These are phyloP conservation scores for Sarcophaga bullata DNA, from an alignment of 1,140 invertebrate genomes.

Conservation along the genomic window DNA sequence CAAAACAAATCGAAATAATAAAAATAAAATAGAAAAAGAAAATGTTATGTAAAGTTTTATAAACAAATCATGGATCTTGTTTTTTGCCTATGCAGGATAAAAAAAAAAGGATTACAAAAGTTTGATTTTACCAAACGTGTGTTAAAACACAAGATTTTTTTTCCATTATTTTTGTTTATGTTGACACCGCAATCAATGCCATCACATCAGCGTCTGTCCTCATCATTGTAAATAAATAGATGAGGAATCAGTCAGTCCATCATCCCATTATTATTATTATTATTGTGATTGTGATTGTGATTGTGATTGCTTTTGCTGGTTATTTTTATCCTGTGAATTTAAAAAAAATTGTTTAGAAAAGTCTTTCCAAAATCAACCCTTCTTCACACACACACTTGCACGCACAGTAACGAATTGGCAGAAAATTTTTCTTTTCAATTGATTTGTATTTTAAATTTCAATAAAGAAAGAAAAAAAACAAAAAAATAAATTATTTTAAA, in stretches of 20 bases:
- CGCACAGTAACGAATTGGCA: neutral
- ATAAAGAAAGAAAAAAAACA: neutral
- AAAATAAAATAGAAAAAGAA: neutral
- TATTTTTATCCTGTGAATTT: neutral
- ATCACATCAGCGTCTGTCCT: neutral
- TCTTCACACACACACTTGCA: too few species aligned
- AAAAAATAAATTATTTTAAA: neutral
- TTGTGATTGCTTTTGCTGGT: too few species aligned
- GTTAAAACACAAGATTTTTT: neutral
- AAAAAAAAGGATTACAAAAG: conserved; percentile 8
- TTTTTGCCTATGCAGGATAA: too few species aligned
- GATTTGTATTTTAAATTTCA: neutral
- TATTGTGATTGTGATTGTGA: too few species aligned
- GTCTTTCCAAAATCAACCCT: neutral
- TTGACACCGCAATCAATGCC: neutral
- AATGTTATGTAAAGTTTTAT: neutral
- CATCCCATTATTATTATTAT: too few species aligned
- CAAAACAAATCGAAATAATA: too few species aligned
- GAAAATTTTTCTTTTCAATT: too few species aligned
- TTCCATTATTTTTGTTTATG: neutral
- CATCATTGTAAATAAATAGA: neutral
- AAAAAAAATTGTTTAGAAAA: neutral
- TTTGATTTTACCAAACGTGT: conserved; percentile 18
- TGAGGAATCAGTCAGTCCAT: neutral
- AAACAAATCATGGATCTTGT: too few species aligned